Evolutionary conservation across 2,888 invertebrate species (phyloP).

Genomic region (Drosophila lacicola): DNA sequence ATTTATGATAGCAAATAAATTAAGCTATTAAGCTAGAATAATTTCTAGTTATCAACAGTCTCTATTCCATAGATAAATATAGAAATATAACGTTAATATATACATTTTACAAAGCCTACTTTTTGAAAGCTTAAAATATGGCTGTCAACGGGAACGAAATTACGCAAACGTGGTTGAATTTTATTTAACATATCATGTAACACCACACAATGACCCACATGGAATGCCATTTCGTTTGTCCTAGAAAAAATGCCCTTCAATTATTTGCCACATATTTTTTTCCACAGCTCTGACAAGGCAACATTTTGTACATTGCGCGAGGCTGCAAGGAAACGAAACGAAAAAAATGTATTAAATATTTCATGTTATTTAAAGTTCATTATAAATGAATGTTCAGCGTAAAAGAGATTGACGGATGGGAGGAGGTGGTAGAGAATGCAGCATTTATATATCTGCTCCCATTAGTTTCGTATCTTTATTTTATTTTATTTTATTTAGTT

Average conservation of each 20-base stretch:
- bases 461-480: background rate
- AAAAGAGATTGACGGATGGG: slow-evolving; percentile 1
- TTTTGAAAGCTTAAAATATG: background rate
- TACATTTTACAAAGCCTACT: background rate
- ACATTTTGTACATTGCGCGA: slow-evolving; percentile 30
- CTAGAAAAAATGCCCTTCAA: slow-evolving; percentile 43
- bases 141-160: background rate
- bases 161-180: slow-evolving; percentile 15
- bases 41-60: too few relatives aligned
- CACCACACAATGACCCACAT: slow-evolving; percentile 49
- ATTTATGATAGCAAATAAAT: too few relatives aligned
- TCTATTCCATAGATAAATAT: background rate
- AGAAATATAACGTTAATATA: background rate
- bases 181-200: slow-evolving; percentile 25
- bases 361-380: slow-evolving; percentile 70
- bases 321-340: slow-evolving; percentile 5
- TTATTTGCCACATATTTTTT: slow-evolving; percentile 37
- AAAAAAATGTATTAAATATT: slow-evolving; percentile 51
- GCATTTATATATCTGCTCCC: background rate
- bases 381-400: slow-evolving; percentile 50
- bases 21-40: too few relatives aligned
- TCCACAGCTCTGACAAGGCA: slow-evolving; percentile 3
- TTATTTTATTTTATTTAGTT: slow-evolving; percentile 7
- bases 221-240: slow-evolving; percentile 19
- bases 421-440: background rate